phyloP scores from a whole-genome alignment of 2,888 invertebrate species.

The Epistrophe eligans region DNA sequence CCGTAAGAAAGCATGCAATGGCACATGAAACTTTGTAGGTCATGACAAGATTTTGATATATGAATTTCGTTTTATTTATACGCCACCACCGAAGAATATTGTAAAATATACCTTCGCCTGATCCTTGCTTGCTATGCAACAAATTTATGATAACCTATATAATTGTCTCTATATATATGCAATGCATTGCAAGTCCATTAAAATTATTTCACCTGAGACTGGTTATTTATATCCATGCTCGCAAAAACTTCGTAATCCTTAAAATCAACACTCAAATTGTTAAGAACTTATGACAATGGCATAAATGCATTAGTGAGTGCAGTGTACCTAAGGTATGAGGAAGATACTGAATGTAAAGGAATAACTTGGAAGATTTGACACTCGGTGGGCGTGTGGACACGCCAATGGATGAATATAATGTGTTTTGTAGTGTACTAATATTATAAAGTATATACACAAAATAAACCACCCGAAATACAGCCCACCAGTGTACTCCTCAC shows the following conservation, averaged over 20 bases:
- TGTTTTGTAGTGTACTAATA: neutral
- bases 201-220: constrained; percentile 46
- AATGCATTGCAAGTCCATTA: constrained; percentile 55
- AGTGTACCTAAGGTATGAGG: neutral
- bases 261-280: constrained; percentile 71
- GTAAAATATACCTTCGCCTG: constrained; percentile 37
- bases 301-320: constrained; percentile 42
- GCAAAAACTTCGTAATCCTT: constrained; percentile 49
- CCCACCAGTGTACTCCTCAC: neutral
- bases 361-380: constrained; percentile 41
- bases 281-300: constrained; percentile 51
- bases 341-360: constrained; percentile 39
- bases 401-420: constrained; percentile 12
- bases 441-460: neutral
- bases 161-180: constrained; percentile 28
- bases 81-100: neutral
- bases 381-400: constrained; percentile 24
- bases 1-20: constrained; percentile 37
- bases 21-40: constrained; percentile 55
- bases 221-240: constrained; percentile 30
- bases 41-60: constrained; percentile 68
- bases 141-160: constrained; percentile 59
- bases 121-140: constrained; percentile 59
- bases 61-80: constrained; percentile 19
- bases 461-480: constrained; percentile 16